phyloP scores from a whole-genome alignment of 2,888 invertebrate species.

The Ormyrus rosae region DNA sequence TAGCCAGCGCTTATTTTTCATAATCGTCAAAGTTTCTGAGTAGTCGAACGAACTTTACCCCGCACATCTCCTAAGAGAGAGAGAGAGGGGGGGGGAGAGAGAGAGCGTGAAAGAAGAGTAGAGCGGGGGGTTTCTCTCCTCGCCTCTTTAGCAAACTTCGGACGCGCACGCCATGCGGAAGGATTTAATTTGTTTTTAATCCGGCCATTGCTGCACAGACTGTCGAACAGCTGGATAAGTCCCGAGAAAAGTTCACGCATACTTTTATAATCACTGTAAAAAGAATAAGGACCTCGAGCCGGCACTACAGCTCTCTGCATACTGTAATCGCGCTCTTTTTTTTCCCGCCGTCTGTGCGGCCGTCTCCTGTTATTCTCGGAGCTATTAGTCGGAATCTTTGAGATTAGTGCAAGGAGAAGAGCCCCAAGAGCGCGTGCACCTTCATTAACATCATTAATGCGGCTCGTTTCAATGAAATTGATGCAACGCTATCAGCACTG shows the following conservation, averaged over 20 bases:
- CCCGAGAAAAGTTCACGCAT: slow-evolving; percentile 13
- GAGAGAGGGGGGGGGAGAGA: background rate
- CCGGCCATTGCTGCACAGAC: slow-evolving; percentile 20
- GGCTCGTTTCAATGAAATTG: slow-evolving; percentile 18
- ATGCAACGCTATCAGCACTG: slow-evolving; percentile 20
- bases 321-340: background rate
- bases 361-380: background rate
- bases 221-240: slow-evolving; percentile 23
- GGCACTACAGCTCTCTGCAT: background rate
- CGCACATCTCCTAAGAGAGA: slow-evolving; percentile 16
- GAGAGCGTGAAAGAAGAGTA: background rate
- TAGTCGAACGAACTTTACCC: slow-evolving; percentile 12
- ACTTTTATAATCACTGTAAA: slow-evolving; percentile 16
- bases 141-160: slow-evolving; percentile 17
- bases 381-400: slow-evolving; percentile 18
- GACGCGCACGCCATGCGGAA: slow-evolving; percentile 21
- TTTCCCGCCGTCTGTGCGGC: too few relatives aligned
- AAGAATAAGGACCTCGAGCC: background rate
- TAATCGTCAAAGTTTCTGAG: slow-evolving; percentile 47
- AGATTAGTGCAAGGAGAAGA: background rate
- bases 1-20: slow-evolving; percentile 39
- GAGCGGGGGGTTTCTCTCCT: background rate
- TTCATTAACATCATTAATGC: slow-evolving; percentile 8
- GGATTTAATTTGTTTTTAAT: slow-evolving; percentile 26
- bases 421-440: background rate